A percentile compares a stretch with the other conserved stretches of the same genome.
phyloP scores from a whole-genome alignment of 1,140 invertebrate species.

The Cyrtorhinus lividipennis region DNA sequence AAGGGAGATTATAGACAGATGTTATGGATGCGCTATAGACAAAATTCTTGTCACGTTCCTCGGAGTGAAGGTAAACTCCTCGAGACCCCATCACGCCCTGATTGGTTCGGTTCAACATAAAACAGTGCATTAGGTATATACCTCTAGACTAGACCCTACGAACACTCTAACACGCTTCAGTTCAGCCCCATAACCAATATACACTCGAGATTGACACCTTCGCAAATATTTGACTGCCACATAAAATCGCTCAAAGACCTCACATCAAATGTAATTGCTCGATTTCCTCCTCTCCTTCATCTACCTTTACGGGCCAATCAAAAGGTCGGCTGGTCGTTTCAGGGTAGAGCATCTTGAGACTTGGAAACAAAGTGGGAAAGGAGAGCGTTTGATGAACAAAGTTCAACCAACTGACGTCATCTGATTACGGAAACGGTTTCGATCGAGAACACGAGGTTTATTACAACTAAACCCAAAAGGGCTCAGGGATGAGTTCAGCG shows the following conservation, averaged over 20 bases:
- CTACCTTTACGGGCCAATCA: background rate
- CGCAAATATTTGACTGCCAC: background rate
- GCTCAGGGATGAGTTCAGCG: too few relatives aligned
- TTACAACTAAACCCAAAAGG: too few relatives aligned
- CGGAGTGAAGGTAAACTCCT: background rate
- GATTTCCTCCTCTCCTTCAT: background rate
- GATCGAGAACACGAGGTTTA: too few relatives aligned
- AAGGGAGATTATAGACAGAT: too few relatives aligned
- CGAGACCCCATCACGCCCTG: background rate
- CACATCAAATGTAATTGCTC: background rate
- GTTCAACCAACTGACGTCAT: too few relatives aligned
- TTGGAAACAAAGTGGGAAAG: too few relatives aligned
- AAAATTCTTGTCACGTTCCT: background rate
- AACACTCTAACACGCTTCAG: too few relatives aligned
- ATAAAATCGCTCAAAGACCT: background rate
- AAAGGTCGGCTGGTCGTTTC: too few relatives aligned
- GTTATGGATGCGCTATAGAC: too few relatives aligned
- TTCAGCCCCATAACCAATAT: background rate
- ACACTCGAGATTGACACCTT: background rate
- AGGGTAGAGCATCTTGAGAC: too few relatives aligned
- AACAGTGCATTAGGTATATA: background rate
- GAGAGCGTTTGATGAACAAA: too few relatives aligned
- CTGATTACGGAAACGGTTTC: too few relatives aligned
- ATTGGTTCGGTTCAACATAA: background rate
- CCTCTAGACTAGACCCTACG: background rate